A percentile compares a stretch with the other conserved stretches of the same genome.
These are phyloP conservation scores for Sebastolobus altivelis DNA, from an alignment of 2,797 vertebrate species.

Conservation along the genomic window DNA sequence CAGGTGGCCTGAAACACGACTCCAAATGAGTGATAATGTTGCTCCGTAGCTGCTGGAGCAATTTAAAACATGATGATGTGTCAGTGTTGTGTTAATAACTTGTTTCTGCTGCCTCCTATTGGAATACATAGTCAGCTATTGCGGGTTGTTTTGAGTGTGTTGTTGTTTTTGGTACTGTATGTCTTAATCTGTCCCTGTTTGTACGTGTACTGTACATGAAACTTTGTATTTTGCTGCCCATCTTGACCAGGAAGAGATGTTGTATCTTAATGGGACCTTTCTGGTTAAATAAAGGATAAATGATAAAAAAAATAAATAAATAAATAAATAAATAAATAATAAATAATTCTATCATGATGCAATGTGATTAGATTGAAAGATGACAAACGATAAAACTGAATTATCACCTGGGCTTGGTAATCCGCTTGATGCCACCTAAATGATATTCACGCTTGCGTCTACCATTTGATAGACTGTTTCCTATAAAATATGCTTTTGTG, in stretches of 20 bases:
- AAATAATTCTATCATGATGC: background rate
- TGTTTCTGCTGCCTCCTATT: background rate
- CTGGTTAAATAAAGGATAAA: background rate
- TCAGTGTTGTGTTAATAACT: background rate
- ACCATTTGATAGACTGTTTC: conserved; percentile 3
- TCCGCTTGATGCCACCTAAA: background rate
- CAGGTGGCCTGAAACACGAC: background rate
- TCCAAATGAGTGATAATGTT: background rate
- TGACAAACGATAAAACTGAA: background rate
- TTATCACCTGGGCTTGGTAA: background rate
- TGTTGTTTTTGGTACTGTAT: too few relatives aligned
- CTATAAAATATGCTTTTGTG: background rate
- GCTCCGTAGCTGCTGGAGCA: background rate
- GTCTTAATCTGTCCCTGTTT: too few relatives aligned
- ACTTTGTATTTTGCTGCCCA: background rate
- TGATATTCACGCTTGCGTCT: background rate
- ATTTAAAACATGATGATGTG: background rate
- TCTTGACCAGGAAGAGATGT: background rate
- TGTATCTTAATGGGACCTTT: background rate
- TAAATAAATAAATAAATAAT: background rate
- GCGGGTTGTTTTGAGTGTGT: background rate
- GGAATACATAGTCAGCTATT: background rate
- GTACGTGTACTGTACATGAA: too few relatives aligned
- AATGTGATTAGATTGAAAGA: background rate
- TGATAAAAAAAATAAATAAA: too few relatives aligned